Percentiles rank a stretch among this genome's conserved stretches.
phyloP scores from a whole-genome alignment of 2,888 invertebrate genomes.

The Sericinus montela region DNA sequence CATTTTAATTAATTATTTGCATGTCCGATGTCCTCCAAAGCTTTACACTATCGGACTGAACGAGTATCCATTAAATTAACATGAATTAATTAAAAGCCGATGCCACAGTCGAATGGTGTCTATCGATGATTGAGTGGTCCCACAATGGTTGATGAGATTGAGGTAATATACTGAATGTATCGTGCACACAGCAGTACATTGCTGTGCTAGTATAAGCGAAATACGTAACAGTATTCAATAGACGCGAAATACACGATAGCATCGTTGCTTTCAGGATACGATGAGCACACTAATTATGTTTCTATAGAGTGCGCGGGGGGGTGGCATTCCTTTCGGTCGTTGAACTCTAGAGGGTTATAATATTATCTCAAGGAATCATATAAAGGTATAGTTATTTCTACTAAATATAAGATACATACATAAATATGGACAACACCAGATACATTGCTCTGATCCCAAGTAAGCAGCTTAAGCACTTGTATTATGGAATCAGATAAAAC shows the following conservation, averaged over 20 bases:
- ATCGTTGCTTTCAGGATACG: conserved; percentile 46
- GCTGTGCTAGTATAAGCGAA: conserved; percentile 20
- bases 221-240: conserved; percentile 35
- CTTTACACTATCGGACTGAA: conserved; percentile 25
- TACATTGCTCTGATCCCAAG: too few species aligned
- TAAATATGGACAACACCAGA: too few species aligned
- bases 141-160: conserved; percentile 7
- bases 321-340: conserved; percentile 63
- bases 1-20: too few species aligned
- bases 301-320: conserved; percentile 62
- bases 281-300: conserved; percentile 73
- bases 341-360: conserved; percentile 41
- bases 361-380: conserved; percentile 28
- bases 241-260: conserved; percentile 41
- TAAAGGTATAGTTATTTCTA: too few species aligned
- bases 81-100: conserved; percentile 42
- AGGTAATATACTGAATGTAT: conserved; percentile 2
- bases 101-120: conserved; percentile 31
- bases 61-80: conserved; percentile 35
- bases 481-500: too few species aligned
- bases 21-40: too few species aligned
- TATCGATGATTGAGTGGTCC: conserved; percentile 27
- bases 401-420: too few species aligned
- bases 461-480: too few species aligned
- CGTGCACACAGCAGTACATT: conserved; percentile 22